Base-by-base conservation (phyloP, 2,797 vertebrate genomes). In the Artibeus jamaicensis region DNA sequence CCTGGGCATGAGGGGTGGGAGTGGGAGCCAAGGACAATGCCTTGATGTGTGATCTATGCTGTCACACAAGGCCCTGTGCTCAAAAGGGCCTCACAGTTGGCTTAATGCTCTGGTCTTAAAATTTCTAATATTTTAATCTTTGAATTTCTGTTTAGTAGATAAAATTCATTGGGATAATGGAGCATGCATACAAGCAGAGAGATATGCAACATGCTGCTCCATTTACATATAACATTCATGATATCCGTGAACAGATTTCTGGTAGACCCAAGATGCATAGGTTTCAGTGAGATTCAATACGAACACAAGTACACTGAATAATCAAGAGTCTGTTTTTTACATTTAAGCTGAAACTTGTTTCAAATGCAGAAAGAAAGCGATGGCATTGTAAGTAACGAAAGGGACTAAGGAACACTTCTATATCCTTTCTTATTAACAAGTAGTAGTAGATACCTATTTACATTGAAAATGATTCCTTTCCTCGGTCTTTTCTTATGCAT, bases 251-350 rank as follows among this genome's bases (percentile, higher is more conserved):
- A 68, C 26, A 83, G 24, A 62, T 29, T n/a, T 70, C 48, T 65
- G 29, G 68, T 9, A 37, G 0, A 42, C 2, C 7, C 18, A 1
- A 18, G 0, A 1, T 42, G 10, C 5, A 5, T 3, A 3, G n/a
- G 29, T 18, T 42, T 16, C 32, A 19, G 42, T 0, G 37, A 55
- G 62, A 74, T 57, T 67, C 44, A 37, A 19, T 11, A 8, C 9
- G n/a, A 22, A 7, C 18, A 15, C 7, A 4, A 11, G 46, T 39
- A 6, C 29, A 55, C 22, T 39, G 29, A 67, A 16, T 26, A 32
- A 39, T 11, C 44, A 21, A 74, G 53, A 53, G 29, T 9, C 6
- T n/a, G 24, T 37, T 12, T 39, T 73, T 68, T n/a, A 46, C 9
- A 1, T 59, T 11, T n/a, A 71, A 39, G 5, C 19, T 44, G 50